Percentiles rank a stretch among this genome's conserved stretches.
phyloP scores from a whole-genome alignment of 2,113 vertebrate species.

The Cyprinodon tularosa region DNA sequence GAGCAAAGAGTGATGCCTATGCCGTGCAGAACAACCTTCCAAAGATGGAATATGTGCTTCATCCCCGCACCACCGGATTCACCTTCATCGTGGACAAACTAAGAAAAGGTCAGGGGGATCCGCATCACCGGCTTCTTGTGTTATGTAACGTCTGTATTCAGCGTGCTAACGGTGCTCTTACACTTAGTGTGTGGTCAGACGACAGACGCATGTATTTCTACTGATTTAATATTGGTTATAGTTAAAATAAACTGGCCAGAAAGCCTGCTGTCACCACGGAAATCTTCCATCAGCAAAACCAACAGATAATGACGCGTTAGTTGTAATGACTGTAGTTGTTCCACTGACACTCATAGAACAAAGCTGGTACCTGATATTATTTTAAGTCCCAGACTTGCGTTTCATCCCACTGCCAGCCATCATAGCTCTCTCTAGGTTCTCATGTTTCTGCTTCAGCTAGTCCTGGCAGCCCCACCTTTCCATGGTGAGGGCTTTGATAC shows the following conservation, averaged over 20 bases:
- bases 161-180: neutral
- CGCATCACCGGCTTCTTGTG: conserved; percentile 4
- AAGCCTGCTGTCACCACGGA: conserved; percentile 6
- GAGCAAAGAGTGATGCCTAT: conserved; percentile 87
- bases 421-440: conserved; percentile 49
- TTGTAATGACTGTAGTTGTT: conserved; percentile 26
- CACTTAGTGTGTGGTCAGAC: neutral
- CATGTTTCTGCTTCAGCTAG: conserved; percentile 68
- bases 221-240: conserved; percentile 9
- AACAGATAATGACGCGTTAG: conserved; percentile 12
- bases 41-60: conserved; percentile 91
- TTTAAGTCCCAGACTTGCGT: conserved; percentile 33
- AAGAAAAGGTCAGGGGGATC: conserved; percentile 85
- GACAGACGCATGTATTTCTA: neutral
- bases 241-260: conserved; percentile 6
- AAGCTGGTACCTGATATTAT: conserved; percentile 50
- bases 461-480: conserved; percentile 55
- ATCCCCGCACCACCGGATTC: conserved; percentile 95
- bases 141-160: conserved; percentile 5
- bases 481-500: conserved; percentile 49
- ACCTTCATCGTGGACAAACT: conserved; percentile 93
- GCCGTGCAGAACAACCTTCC: conserved; percentile 88
- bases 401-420: conserved; percentile 50
- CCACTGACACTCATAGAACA: conserved; percentile 17
- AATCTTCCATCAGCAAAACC: conserved; percentile 38